Evolutionary conservation across 2,797 vertebrate species (phyloP).

Genomic region (Anabas testudineus): DNA sequence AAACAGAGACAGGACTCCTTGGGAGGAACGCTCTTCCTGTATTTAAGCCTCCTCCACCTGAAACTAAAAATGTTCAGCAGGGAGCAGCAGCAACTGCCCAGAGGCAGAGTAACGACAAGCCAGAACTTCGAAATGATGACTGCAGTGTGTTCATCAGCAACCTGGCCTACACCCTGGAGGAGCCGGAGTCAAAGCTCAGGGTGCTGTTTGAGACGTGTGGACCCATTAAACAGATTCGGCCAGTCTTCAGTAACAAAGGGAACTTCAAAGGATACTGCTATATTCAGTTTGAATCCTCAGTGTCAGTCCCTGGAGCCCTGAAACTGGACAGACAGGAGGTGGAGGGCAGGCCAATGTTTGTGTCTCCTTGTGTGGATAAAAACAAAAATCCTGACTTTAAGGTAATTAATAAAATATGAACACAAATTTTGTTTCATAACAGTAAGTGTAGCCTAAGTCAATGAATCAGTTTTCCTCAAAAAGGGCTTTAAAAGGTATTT

Average conservation of each 20-base stretch:
- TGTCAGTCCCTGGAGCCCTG: constrained; percentile 86
- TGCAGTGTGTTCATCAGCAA: constrained; percentile 96
- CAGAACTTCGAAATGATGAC: constrained; percentile 88
- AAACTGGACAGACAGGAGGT: constrained; percentile 89
- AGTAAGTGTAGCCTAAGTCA: too few relatives aligned
- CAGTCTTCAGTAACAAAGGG: constrained; percentile 88
- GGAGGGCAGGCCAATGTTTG: constrained; percentile 95
- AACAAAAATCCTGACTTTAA: constrained; percentile 96
- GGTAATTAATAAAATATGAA: constrained; percentile 79
- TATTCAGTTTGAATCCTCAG: constrained; percentile 88
- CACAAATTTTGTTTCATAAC: too few relatives aligned
- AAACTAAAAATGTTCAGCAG: constrained; percentile 78
- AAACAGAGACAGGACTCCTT: constrained; percentile 82
- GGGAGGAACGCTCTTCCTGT: constrained; percentile 74
- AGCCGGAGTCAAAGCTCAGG: constrained; percentile 88
- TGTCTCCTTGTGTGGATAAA: constrained; percentile 97
- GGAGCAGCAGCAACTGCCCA: constrained; percentile 43
- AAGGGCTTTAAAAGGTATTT: neutral
- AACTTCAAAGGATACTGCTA: constrained; percentile 95
- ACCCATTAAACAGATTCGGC: constrained; percentile 87
- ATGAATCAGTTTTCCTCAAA: neutral
- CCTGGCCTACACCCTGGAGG: constrained; percentile 89
- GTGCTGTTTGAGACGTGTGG: constrained; percentile 90
- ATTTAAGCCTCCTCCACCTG: constrained; percentile 52
- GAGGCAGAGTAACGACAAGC: constrained; percentile 77